A percentile compares a stretch with the other conserved stretches of the same genome.
These are phyloP conservation scores for Anagyrus pseudococci DNA, from an alignment of 2,888 invertebrate species.

Conservation along the genomic window DNA sequence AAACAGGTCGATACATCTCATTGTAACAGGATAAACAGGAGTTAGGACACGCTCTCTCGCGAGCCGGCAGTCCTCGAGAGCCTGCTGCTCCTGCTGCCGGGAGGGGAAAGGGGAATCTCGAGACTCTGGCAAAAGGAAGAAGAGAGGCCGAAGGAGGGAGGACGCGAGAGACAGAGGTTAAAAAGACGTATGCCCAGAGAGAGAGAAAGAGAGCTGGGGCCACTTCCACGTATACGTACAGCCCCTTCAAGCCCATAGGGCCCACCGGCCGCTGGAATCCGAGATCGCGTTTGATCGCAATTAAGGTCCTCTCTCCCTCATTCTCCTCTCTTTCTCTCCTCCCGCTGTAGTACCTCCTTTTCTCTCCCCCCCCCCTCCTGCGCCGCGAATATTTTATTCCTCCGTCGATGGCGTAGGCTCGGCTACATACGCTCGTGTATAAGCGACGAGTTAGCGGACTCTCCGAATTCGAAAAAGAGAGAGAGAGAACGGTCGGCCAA, in stretches of 20 bases:
- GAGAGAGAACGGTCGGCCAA: constrained; percentile 40
- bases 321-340: constrained; percentile 37
- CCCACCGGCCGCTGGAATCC: constrained; percentile 60
- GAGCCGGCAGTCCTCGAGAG: background rate
- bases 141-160: background rate
- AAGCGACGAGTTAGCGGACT: constrained; percentile 29
- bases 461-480: constrained; percentile 56
- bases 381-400: constrained; percentile 61
- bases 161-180: constrained; percentile 23
- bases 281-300: constrained; percentile 63
- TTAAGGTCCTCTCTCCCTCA: constrained; percentile 50
- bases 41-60: constrained; percentile 49
- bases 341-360: no score
- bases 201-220: no score
- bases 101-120: no score
- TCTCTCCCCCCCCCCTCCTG: background rate
- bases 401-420: constrained; percentile 16
- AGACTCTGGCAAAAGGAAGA: constrained; percentile 6
- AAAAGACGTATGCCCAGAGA: constrained; percentile 27
- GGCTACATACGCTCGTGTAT: background rate
- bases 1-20: constrained; percentile 61
- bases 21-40: constrained; percentile 61
- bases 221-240: no score
- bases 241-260: constrained; percentile 38
- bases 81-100: no score